phyloP scores from a whole-genome alignment of 2,113 vertebrate genomes.

The Montifringilla adamsi region DNA sequence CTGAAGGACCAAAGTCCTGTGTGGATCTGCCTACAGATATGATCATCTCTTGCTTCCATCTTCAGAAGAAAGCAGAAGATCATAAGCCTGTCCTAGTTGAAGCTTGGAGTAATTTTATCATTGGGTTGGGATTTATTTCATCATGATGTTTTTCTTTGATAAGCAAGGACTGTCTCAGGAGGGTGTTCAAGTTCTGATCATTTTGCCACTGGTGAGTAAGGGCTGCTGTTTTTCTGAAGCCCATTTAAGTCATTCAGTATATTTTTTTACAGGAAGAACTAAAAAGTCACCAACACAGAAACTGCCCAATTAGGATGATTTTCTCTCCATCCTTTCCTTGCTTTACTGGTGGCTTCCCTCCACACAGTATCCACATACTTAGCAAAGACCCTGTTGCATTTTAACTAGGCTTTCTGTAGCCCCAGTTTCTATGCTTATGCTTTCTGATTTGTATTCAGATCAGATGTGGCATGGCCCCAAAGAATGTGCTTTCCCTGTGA shows the following conservation, averaged over 20 bases:
- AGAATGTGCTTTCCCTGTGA: not conserved
- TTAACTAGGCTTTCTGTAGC: not conserved
- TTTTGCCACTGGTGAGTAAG: not conserved
- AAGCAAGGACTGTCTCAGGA: not conserved
- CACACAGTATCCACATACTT: not conserved
- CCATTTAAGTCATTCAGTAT: not conserved
- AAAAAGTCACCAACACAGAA: not conserved
- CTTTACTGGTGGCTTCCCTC: not conserved
- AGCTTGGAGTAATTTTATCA: not conserved
- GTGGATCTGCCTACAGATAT: not conserved
- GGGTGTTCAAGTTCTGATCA: not conserved
- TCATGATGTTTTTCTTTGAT: not conserved
- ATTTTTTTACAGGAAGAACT: not conserved
- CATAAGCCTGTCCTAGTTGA: not conserved
- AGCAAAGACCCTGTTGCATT: not conserved
- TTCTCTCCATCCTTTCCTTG: not conserved
- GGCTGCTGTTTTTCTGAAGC: not conserved
- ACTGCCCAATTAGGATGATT: not conserved
- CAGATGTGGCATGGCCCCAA: not conserved
- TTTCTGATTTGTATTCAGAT: constrained; percentile 7
- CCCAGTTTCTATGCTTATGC: not conserved
- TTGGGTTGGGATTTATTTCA: not conserved
- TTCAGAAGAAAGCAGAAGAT: not conserved
- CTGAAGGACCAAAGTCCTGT: not conserved
- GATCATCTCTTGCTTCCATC: not conserved